A percentile compares a stretch with the other conserved stretches of the same genome.
Conservation (phyloP, 2,113 vertebrate genomes). For the Apodemus sylvaticus region DNA sequence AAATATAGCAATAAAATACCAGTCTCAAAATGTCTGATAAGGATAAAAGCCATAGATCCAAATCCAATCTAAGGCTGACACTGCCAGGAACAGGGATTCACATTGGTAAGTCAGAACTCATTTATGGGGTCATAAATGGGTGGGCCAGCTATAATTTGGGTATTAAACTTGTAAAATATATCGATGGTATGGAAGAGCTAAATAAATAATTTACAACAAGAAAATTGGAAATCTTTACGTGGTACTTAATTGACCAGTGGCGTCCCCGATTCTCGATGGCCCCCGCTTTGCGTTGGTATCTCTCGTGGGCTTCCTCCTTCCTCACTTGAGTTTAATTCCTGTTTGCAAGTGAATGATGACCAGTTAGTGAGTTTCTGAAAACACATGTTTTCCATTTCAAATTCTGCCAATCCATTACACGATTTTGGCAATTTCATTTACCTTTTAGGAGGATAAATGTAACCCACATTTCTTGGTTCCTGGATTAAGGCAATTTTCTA, state of each 20-base stretch:
- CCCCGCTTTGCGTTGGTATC: constrained; percentile 76
- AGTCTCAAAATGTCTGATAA: constrained; percentile 88
- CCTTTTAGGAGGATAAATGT: constrained; percentile 79
- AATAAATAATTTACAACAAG: constrained; percentile 91
- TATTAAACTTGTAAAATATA: constrained; percentile 91
- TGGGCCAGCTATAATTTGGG: constrained; percentile 89
- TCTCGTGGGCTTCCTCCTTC: constrained; percentile 69
- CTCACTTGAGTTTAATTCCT: constrained; percentile 79
- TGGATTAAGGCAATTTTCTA: constrained; percentile 70
- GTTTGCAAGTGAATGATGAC: constrained; percentile 70
- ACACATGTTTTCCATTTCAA: constrained; percentile 75
- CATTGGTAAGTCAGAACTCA: constrained; percentile 87
- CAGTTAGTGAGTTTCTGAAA: constrained; percentile 74
- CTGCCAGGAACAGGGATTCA: constrained; percentile 87
- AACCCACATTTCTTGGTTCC: constrained; percentile 49
- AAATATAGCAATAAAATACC: constrained; percentile 90
- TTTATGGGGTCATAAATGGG: constrained; percentile 90
- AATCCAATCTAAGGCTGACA: constrained; percentile 92
- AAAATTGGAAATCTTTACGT: constrained; percentile 91
- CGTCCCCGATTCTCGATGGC: constrained; percentile 77
- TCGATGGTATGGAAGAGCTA: constrained; percentile 86
- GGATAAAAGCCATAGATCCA: constrained; percentile 90
- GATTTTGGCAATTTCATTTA: constrained; percentile 81
- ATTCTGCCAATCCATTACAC: constrained; percentile 75
- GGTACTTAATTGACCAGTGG: constrained; percentile 86